phyloP scores from a whole-genome alignment of 2,888 invertebrate species.

The Melangyna quadrimaculata region DNA sequence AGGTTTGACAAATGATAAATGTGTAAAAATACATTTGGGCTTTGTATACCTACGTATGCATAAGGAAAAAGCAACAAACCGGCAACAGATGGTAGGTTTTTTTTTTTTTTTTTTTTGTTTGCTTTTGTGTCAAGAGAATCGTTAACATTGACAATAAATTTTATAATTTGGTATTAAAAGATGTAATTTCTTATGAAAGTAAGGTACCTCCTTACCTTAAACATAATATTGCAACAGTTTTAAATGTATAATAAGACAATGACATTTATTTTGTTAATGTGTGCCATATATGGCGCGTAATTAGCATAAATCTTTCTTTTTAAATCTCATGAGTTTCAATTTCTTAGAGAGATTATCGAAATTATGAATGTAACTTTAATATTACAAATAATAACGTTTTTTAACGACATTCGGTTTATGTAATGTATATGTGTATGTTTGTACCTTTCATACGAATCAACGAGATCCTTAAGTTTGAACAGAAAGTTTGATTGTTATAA shows the following conservation, averaged over 20 bases:
- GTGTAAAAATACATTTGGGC: constrained; percentile 18
- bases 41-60: too few species aligned
- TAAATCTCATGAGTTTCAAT: not conserved
- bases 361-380: not conserved
- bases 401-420: too few species aligned
- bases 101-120: not conserved
- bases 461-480: too few species aligned
- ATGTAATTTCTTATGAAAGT: not conserved
- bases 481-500: too few species aligned
- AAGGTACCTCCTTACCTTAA: too few species aligned
- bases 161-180: constrained; percentile 22
- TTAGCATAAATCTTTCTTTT: not conserved
- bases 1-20: constrained; percentile 38
- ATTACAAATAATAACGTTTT: too few species aligned
- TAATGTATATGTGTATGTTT: too few species aligned
- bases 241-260: not conserved
- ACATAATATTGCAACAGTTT: too few species aligned
- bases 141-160: constrained; percentile 20
- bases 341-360: not conserved
- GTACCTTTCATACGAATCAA: too few species aligned
- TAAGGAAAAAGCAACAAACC: not conserved
- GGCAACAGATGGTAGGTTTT: constrained; percentile 14
- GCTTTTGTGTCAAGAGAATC: not conserved
- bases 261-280: constrained; percentile 14
- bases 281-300: not conserved